Conservation (phyloP, 2,113 vertebrate genomes). For the Podocnemis expansa region DNA sequence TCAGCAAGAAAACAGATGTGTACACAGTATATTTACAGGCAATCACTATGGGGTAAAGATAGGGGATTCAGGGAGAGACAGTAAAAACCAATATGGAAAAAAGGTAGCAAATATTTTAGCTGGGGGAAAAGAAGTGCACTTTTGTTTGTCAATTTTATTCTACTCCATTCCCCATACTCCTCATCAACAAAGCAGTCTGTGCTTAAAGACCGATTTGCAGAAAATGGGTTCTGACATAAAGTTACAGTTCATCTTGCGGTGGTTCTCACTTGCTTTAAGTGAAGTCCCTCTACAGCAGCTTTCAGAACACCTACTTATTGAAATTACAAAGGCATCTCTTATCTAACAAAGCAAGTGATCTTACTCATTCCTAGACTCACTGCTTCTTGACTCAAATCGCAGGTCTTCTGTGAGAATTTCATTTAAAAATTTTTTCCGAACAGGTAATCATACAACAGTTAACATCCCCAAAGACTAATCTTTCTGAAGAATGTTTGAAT, state of each 20-base stretch:
- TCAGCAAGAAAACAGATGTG: neutral
- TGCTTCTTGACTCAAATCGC: neutral
- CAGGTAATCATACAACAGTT: fast-evolving
- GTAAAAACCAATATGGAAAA: neutral
- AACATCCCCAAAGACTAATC: fast-evolving
- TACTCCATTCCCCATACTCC: neutral
- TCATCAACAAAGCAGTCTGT: neutral
- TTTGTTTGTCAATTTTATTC: neutral
- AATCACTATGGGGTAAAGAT: neutral
- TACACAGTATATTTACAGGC: neutral
- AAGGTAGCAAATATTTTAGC: neutral
- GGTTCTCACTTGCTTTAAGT: neutral
- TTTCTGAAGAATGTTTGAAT: neutral
- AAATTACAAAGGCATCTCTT: no score
- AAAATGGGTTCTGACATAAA: neutral
- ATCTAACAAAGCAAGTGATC: neutral
- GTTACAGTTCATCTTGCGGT: neutral
- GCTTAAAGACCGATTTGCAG: neutral
- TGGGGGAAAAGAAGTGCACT: neutral
- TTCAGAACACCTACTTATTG: neutral
- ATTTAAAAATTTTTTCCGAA: neutral
- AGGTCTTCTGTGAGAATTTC: neutral
- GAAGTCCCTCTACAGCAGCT: neutral
- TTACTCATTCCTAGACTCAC: neutral
- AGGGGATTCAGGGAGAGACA: neutral